Conservation (phyloP, 2,797 vertebrate genomes). For the Delichon dasypus region DNA sequence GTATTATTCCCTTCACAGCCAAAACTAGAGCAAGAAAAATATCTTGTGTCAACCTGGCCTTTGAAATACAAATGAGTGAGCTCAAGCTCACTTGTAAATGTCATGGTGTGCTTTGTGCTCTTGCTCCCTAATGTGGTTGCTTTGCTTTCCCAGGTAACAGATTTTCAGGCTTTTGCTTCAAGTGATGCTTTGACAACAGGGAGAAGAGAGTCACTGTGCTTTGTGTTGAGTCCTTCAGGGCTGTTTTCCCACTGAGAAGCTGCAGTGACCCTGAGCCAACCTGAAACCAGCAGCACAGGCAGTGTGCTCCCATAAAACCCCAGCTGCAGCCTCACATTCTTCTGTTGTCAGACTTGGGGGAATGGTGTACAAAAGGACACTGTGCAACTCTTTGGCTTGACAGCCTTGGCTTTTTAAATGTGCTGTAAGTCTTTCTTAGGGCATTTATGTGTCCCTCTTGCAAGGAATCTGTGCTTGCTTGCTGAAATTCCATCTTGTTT, state of each 20-base stretch:
- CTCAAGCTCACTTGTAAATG: conserved; percentile 52
- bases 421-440: neutral
- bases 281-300: neutral
- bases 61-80: conserved; percentile 62
- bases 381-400: neutral
- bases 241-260: neutral
- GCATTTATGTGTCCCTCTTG: neutral
- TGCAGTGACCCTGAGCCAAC: neutral
- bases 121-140: neutral
- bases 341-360: neutral
- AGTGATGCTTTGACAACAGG: neutral
- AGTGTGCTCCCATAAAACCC: neutral
- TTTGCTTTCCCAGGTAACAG: conserved; percentile 22
- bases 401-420: neutral
- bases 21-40: conserved; percentile 33
- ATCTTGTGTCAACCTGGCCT: conserved; percentile 50
- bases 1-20: conserved; percentile 8
- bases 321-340: neutral
- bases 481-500: neutral
- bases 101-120: conserved; percentile 24
- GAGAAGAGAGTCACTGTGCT: neutral
- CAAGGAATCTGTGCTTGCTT: neutral
- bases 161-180: conserved; percentile 19
- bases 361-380: neutral
- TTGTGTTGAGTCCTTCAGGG: neutral